Conservation (phyloP, 2,797 vertebrate species). For the Esox lucius region DNA sequence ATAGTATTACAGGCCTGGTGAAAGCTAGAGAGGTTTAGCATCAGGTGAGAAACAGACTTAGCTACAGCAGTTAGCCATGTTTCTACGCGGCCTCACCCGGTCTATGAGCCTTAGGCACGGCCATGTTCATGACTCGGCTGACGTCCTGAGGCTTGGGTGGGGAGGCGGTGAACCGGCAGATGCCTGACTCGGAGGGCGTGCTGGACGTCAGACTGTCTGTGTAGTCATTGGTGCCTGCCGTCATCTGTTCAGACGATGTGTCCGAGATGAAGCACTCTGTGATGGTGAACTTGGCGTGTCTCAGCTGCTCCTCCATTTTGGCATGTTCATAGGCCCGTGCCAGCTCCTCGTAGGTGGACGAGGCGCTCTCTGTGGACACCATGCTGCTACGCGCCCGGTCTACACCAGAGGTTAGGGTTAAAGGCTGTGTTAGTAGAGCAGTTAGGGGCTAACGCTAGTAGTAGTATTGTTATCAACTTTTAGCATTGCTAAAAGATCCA, state of each 20-base stretch:
- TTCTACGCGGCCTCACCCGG: conserved; percentile 81
- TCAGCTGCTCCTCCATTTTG: conserved; percentile 98
- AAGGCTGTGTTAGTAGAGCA: conserved; percentile 1
- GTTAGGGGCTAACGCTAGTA: conserved; percentile 34
- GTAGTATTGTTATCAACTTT: neutral
- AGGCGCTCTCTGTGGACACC: conserved; percentile 99
- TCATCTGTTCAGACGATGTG: conserved; percentile 97
- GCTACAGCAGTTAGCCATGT: neutral
- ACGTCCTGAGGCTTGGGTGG: conserved; percentile 97
- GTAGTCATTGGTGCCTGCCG: conserved; percentile 97
- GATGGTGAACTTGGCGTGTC: conserved; percentile 98
- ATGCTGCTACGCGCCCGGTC: conserved; percentile 97
- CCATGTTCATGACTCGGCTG: conserved; percentile 94
- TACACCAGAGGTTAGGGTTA: conserved; percentile 47
- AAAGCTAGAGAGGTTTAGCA: neutral
- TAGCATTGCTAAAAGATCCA: neutral
- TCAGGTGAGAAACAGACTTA: conserved; percentile 1
- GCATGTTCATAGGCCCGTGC: conserved; percentile 97
- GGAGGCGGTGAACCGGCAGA: conserved; percentile 97
- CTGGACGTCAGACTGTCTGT: conserved; percentile 98
- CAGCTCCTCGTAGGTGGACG: conserved; percentile 96
- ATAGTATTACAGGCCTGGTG: neutral
- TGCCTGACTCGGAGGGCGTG: conserved; percentile 98
- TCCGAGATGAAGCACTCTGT: conserved; percentile 99
- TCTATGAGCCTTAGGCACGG: conserved; percentile 95